phyloP scores from a whole-genome alignment of 2,113 vertebrate genomes.

The Alethe diademata region DNA sequence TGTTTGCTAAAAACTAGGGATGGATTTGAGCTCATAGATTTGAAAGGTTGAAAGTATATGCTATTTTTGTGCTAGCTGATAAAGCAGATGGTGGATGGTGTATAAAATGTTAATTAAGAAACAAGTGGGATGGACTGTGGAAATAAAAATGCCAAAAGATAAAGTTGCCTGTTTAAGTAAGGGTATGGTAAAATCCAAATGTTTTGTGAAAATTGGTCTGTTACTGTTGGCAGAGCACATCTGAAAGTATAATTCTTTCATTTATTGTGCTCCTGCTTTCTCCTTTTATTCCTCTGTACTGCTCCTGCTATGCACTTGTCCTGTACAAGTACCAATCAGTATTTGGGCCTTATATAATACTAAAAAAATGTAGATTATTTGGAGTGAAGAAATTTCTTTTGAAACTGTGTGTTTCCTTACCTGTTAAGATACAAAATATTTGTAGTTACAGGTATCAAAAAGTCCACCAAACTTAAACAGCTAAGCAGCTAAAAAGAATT shows the following conservation, averaged over 20 bases:
- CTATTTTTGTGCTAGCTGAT: slow-evolving; percentile 25
- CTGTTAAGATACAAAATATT: not conserved
- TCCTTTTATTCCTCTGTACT: not conserved
- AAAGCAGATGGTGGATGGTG: slow-evolving; percentile 23
- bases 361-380: not conserved
- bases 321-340: not conserved
- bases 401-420: not conserved
- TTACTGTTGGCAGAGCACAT: not conserved
- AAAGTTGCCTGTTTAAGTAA: not conserved
- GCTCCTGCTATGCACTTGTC: not conserved
- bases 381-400: not conserved
- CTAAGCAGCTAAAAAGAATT: not conserved
- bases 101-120: slow-evolving; percentile 42
- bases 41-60: slow-evolving; percentile 11
- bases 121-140: slow-evolving; percentile 33
- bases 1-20: not conserved
- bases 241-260: not conserved
- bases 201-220: not conserved
- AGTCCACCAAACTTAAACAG: not conserved
- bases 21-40: not conserved
- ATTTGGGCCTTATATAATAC: not conserved
- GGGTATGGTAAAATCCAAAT: not conserved
- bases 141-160: slow-evolving; percentile 2
- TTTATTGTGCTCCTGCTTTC: not conserved
- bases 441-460: not conserved